phyloP scores from a whole-genome alignment of 2,888 invertebrate genomes.

The Choristoneura rosaceana region DNA sequence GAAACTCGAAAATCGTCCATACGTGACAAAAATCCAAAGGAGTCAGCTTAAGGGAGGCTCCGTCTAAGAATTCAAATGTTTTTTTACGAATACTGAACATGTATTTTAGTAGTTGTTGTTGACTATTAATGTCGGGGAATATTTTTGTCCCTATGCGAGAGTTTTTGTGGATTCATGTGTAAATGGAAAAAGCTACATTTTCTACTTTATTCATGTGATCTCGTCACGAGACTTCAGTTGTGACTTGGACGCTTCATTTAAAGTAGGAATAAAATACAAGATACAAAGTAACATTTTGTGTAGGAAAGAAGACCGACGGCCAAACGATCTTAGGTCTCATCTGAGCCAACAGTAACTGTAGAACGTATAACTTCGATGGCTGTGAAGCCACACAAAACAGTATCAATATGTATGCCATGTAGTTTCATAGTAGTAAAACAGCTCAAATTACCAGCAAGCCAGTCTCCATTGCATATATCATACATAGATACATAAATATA shows the following conservation, averaged over 20 bases:
- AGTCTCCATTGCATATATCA: too few relatives aligned
- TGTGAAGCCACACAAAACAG: not conserved
- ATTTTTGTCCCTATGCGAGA: not conserved
- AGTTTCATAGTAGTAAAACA: not conserved
- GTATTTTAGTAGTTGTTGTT: constrained; percentile 32
- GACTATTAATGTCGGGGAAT: constrained; percentile 20
- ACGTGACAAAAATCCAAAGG: constrained; percentile 64
- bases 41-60: constrained; percentile 37
- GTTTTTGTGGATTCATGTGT: not conserved
- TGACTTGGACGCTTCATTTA: not conserved
- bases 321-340: constrained; percentile 6
- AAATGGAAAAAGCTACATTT: constrained; percentile 2
- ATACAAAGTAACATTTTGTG: not conserved
- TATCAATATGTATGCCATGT: not conserved
- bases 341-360: not conserved
- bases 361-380: not conserved
- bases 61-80: constrained; percentile 36
- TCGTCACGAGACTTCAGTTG: too few relatives aligned
- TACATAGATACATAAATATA: too few relatives aligned
- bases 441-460: too few relatives aligned
- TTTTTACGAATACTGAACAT: constrained; percentile 33
- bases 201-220: not conserved
- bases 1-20: constrained; percentile 69
- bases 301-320: not conserved
- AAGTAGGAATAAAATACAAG: not conserved